These are phyloP conservation scores for Theretra japonica DNA, from an alignment of 2,888 invertebrate genomes.

Conservation along the genomic window DNA sequence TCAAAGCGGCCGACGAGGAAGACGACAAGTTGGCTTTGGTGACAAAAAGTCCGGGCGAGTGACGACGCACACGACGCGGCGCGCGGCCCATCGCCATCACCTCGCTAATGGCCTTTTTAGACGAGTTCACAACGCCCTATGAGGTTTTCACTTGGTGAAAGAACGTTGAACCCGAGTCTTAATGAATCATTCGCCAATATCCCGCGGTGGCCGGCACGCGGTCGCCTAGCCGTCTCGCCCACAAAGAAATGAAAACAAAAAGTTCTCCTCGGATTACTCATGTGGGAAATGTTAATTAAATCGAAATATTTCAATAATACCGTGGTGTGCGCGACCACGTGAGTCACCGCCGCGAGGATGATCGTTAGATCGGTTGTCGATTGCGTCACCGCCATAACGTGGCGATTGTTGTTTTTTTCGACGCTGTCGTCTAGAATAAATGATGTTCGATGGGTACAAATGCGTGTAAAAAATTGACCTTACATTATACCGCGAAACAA, in stretches of 20 bases:
- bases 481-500: slow-evolving; percentile 31
- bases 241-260: slow-evolving; percentile 50
- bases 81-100: slow-evolving; percentile 47
- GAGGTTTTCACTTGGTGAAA: slow-evolving; percentile 40
- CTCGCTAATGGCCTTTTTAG: slow-evolving; percentile 59
- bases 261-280: slow-evolving; percentile 64
- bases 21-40: slow-evolving; percentile 55
- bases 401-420: slow-evolving; percentile 45
- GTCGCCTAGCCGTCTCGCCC: slow-evolving; percentile 35
- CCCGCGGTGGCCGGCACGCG: slow-evolving; percentile 27
- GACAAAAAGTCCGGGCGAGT: slow-evolving; percentile 63
- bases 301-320: slow-evolving; percentile 57
- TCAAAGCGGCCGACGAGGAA: slow-evolving; percentile 66
- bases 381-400: slow-evolving; percentile 61
- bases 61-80: slow-evolving; percentile 52
- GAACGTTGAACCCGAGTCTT: slow-evolving; percentile 45
- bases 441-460: slow-evolving; percentile 36
- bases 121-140: slow-evolving; percentile 56
- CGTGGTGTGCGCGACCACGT: slow-evolving; percentile 52
- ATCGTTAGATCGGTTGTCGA: slow-evolving; percentile 65
- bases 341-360: slow-evolving; percentile 67
- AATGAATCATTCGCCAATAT: slow-evolving; percentile 33
- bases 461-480: slow-evolving; percentile 30
- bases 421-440: slow-evolving; percentile 31
- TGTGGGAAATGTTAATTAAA: slow-evolving; percentile 66